Evolutionary conservation across 2,797 vertebrate species (phyloP), one percentile per base, ranked within the genome.

Genomic region (Pangasius sanitwongsei): DNA sequence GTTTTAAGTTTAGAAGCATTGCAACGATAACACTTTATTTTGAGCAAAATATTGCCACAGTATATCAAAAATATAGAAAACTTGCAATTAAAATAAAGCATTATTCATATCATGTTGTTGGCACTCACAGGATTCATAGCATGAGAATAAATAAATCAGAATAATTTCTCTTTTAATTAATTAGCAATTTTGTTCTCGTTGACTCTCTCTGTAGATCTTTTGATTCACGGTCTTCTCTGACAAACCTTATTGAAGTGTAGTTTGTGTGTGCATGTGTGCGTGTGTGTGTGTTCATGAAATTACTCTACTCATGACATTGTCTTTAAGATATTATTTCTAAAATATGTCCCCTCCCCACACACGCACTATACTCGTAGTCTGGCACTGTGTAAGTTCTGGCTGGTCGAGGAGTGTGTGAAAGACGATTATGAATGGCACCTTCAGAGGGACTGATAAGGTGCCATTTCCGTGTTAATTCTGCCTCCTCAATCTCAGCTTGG

Each of bases 391-490:
- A 85, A 87, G 72, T 82, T 87, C 67, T 89, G 86, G 48, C 75
- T 78, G 88, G 61, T 77, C n/a, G 88, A 63, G 81, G 89, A 50
- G 89, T 67, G 72, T 86, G 89, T 81, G 90, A 89, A 88, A 91
- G 89, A 87, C 63, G 87, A 90, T 90, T 91, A 89, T 90, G 87
- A 90, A 87, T 69, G 88, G 75, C 86, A 89, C 86, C 90, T 91
- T 91, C 86, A 85, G 67, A 69, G 69, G 78, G 70, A 80, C 87
- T 81, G 89, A 92, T 91, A 92, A 89, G 81, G 89, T 89, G 81
- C 88, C 88, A 87, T 92, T 89, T 89, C 89, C 84, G 87, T 34
- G 87, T 92, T 91, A 89, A 87, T 89, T 92, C 91, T 75, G 85
- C 89, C 89, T 90, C 80, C 89, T 90, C 90, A 86, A 92, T 88